Base-by-base conservation (phyloP, 2,797 vertebrate species). In the Valencia hispanica region DNA sequence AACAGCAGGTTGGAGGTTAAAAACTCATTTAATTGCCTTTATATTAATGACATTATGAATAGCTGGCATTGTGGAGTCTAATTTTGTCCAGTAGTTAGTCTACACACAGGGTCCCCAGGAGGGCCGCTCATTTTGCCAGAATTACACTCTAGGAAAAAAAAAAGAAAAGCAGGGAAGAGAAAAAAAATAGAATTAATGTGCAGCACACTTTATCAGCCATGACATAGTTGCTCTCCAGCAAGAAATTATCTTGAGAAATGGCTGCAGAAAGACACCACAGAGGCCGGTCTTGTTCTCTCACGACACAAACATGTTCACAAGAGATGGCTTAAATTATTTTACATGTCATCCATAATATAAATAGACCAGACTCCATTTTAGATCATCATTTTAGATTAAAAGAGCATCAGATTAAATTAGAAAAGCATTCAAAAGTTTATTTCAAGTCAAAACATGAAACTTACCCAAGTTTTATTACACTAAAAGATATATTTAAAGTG, bases 1-100 rank as follows among this genome's bases (percentile, higher is more conserved):
- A 99, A 99, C 96, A 95, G 96, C 96, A 96, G 98, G 97, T 98
- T 96, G 97, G 95, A 98, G 98, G 98, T 99, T 99, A 99, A 99
- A 99, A 99, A 98, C 97, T 96, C 97, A 97, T 97, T 99, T 98
- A 99, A 99, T 99, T 99, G 97, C 97, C 96, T 99, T 98, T 97
- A 98, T 99, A 98, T 98, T 99, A 99, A 99, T 97, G 96, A 97
- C 96, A 97, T 97, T 97, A 97, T 98, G 97, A 98, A 97, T 98
- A 97, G 97, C 96, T 94, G 95, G 94, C 94, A 80, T 77, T 81
- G 89, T 91, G 94, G 94, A 96, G 96, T 97, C 96, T 97, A 97
- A 97, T 98, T 98, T 96, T 96, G 97, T 97, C 96, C 96, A 93
- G 96, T 97, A 96, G 96, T 96, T 95, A 96, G 95, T 95, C 96